phyloP scores from a whole-genome alignment of 2,888 invertebrate genomes.

The Ornithoptera alexandrae region DNA sequence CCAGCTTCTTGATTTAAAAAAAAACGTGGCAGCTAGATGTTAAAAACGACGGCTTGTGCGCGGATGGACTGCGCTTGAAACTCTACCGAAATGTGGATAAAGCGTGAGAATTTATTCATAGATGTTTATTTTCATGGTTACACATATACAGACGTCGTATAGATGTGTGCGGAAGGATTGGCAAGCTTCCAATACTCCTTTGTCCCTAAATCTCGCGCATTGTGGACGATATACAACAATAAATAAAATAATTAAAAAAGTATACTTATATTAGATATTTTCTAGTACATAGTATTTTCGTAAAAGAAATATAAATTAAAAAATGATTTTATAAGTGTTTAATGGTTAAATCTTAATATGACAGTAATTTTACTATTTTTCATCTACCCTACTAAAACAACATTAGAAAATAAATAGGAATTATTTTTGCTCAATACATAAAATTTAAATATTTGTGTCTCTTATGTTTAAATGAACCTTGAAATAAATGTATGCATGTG shows the following conservation, averaged over 20 bases:
- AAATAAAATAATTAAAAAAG: neutral
- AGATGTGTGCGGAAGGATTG: slow-evolving; percentile 54
- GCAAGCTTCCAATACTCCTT: slow-evolving; percentile 53
- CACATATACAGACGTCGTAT: slow-evolving; percentile 41
- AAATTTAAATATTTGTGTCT: no score
- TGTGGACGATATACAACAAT: slow-evolving; percentile 11
- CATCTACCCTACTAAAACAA: no score
- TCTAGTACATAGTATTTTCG: no score
- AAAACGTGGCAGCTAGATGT: slow-evolving; percentile 6
- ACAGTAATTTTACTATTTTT: no score
- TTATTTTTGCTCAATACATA: no score
- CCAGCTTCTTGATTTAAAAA: slow-evolving; percentile 79
- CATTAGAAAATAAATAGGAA: no score
- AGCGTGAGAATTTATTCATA: slow-evolving; percentile 69
- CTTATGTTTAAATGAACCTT: no score
- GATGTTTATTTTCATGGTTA: slow-evolving; percentile 71
- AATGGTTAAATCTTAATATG: no score
- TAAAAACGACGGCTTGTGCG: slow-evolving; percentile 4
- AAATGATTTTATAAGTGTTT: no score
- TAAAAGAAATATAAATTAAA: no score
- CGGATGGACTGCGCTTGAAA: slow-evolving; percentile 12
- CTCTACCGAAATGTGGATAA: slow-evolving; percentile 43
- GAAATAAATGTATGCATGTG: no score
- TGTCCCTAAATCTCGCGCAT: slow-evolving; percentile 26
- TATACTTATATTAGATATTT: neutral